Evolutionary conservation across 2,888 invertebrate species (phyloP).

Genomic region (Itoplectis maculator): DNA sequence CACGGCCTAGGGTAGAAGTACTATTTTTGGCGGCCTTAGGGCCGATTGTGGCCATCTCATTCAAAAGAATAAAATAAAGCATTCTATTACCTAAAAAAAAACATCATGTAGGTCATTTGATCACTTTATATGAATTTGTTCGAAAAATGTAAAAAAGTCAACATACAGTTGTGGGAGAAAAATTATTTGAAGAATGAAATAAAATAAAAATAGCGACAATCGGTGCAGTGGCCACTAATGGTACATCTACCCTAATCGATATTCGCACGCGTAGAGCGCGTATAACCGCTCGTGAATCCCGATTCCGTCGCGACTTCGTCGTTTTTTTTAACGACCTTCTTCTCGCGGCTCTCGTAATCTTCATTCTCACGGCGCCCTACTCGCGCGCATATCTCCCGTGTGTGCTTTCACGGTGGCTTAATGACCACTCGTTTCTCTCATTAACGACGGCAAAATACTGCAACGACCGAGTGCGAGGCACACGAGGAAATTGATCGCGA

Average conservation of each 20-base stretch:
- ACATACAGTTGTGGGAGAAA: too few relatives aligned
- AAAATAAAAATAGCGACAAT: too few relatives aligned
- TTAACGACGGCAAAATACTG: slow-evolving; percentile 67
- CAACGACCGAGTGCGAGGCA: slow-evolving; percentile 12
- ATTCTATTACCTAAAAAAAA: too few relatives aligned
- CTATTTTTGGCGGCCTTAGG: not conserved
- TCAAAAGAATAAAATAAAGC: too few relatives aligned
- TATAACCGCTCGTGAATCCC: not conserved
- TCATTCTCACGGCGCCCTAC: not conserved
- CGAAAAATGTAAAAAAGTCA: too few relatives aligned
- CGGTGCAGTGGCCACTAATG: too few relatives aligned
- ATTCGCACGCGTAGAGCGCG: slow-evolving; percentile 5
- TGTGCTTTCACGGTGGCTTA: slow-evolving; percentile 33
- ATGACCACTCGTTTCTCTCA: slow-evolving; percentile 63
- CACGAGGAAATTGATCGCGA: slow-evolving; percentile 69
- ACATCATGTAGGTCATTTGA: too few relatives aligned
- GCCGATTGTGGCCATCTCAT: too few relatives aligned
- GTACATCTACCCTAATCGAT: not conserved
- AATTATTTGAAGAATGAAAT: too few relatives aligned
- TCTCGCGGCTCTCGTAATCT: slow-evolving; percentile 16
- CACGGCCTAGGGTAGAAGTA: too few relatives aligned
- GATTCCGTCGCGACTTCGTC: slow-evolving; percentile 10
- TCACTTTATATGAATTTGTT: too few relatives aligned
- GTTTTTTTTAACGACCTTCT: slow-evolving; percentile 23
- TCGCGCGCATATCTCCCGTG: not conserved